Percentiles rank a stretch among this genome's conserved stretches.
Conservation (phyloP, 2,888 invertebrate species). For the Scrobipalpa atriplicella region DNA sequence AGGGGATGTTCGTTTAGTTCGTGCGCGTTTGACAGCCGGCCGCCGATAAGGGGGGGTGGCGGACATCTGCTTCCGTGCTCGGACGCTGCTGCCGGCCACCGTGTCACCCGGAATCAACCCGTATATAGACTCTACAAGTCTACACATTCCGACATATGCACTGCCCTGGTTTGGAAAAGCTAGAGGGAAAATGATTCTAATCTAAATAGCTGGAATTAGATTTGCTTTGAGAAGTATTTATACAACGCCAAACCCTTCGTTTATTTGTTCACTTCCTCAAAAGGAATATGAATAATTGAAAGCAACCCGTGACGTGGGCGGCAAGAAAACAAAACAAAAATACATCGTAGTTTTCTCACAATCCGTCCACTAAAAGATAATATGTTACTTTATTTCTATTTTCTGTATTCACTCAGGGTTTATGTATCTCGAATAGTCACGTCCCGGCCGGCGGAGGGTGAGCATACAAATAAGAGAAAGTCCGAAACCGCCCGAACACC, state of each 20-base stretch:
- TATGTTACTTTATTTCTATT: conserved; percentile 83
- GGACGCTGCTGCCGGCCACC: conserved; percentile 29
- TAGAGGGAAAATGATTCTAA: too few relatives aligned
- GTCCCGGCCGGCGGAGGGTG: conserved; percentile 76
- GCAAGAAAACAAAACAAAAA: conserved; percentile 53
- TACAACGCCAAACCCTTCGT: not conserved
- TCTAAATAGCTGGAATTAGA: too few relatives aligned
- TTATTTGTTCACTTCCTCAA: conserved; percentile 28
- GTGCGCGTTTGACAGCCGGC: conserved; percentile 12
- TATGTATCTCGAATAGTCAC: conserved; percentile 83
- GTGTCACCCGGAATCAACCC: too few relatives aligned
- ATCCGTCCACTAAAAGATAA: conserved; percentile 78
- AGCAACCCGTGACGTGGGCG: conserved; percentile 43
- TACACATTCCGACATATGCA: too few relatives aligned
- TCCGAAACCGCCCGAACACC: conserved; percentile 77
- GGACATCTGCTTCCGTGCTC: conserved; percentile 31
- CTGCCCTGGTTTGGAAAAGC: too few relatives aligned
- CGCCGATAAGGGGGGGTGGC: conserved; percentile 8
- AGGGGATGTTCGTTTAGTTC: conserved; percentile 7
- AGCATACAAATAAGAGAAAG: conserved; percentile 82
- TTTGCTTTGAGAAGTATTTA: too few relatives aligned
- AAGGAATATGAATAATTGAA: conserved; percentile 36
- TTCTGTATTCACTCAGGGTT: conserved; percentile 82
- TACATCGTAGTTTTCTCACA: conserved; percentile 48
- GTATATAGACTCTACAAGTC: too few relatives aligned